These are phyloP conservation scores for Paedocypris micromegethes DNA, from an alignment of 2,797 vertebrate genomes.

Conservation along the genomic window DNA sequence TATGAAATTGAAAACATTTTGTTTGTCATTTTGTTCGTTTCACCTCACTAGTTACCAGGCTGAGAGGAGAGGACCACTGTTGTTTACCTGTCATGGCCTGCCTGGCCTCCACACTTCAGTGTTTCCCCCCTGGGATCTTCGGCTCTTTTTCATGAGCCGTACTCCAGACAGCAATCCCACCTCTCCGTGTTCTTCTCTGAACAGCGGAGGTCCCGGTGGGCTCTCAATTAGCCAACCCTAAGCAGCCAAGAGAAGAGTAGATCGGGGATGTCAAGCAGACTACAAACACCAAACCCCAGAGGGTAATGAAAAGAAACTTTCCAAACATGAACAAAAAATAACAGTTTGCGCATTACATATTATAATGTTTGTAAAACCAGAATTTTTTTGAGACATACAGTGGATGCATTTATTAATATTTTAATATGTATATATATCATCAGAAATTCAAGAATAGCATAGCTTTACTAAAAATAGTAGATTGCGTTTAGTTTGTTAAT, in stretches of 20 bases:
- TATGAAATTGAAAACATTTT: slow-evolving; percentile 27
- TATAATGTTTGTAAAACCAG: too few species aligned
- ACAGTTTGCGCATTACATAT: too few species aligned
- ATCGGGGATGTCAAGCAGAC: slow-evolving; percentile 43
- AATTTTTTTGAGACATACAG: too few species aligned
- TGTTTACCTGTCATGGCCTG: slow-evolving; percentile 54
- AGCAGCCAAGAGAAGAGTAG: slow-evolving; percentile 33
- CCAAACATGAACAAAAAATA: too few species aligned
- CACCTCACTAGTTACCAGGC: slow-evolving; percentile 46
- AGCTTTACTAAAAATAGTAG: too few species aligned
- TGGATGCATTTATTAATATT: too few species aligned
- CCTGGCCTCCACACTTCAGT: slow-evolving; percentile 42
- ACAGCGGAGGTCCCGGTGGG: slow-evolving; percentile 44
- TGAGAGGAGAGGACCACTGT: slow-evolving; percentile 31
- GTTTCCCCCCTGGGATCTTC: slow-evolving; percentile 41
- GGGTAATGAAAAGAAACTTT: too few species aligned
- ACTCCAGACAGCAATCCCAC: slow-evolving; percentile 46
- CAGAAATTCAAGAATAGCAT: too few species aligned
- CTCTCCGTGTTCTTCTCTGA: slow-evolving; percentile 27
- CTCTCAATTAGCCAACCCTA: slow-evolving; percentile 47
- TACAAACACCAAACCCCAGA: slow-evolving; percentile 17
- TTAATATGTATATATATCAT: too few species aligned
- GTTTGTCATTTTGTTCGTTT: slow-evolving; percentile 38
- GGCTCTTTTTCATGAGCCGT: slow-evolving; percentile 34
- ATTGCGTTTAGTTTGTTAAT: too few species aligned